Conservation (phyloP, 2,888 invertebrate species). For the Rugalucina vietnamica region DNA sequence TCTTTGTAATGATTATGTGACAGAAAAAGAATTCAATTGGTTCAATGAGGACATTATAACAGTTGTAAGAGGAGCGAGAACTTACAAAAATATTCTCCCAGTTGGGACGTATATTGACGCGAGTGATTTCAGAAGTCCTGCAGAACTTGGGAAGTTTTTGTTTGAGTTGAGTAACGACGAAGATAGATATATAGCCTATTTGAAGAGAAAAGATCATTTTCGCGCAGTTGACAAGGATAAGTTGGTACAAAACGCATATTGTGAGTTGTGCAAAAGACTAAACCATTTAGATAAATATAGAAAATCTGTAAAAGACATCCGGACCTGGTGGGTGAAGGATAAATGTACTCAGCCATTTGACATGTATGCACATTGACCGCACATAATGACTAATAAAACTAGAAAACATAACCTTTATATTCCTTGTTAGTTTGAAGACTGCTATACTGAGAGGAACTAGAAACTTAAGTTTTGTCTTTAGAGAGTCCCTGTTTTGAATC, state of each 20-base stretch:
- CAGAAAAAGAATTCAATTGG: conserved; percentile 28
- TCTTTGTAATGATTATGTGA: conserved; percentile 32
- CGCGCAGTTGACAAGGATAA: not conserved
- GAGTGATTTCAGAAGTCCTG: conserved; percentile 7
- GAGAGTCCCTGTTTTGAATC: too few relatives aligned
- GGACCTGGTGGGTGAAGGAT: not conserved
- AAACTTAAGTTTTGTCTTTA: too few relatives aligned
- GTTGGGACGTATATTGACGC: conserved; percentile 31
- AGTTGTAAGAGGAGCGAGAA: conserved; percentile 15
- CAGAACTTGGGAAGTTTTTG: conserved; percentile 12
- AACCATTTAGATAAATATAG: conserved; percentile 2
- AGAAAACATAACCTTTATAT: too few relatives aligned
- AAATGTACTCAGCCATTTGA: conserved; percentile 1
- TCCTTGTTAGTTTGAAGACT: too few relatives aligned
- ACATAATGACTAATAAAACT: too few relatives aligned
- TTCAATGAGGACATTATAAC: conserved; percentile 26
- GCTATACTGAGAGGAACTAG: too few relatives aligned
- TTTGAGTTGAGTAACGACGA: not conserved
- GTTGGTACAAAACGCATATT: not conserved
- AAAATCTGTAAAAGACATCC: not conserved
- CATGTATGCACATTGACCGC: too few relatives aligned
- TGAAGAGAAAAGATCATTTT: conserved; percentile 21
- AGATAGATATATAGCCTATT: conserved; percentile 4
- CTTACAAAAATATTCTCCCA: conserved; percentile 19
- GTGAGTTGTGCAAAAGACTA: conserved; percentile 10